phyloP scores from a whole-genome alignment of 2,797 vertebrate species.

The Paratrypauchen microcephalus region DNA sequence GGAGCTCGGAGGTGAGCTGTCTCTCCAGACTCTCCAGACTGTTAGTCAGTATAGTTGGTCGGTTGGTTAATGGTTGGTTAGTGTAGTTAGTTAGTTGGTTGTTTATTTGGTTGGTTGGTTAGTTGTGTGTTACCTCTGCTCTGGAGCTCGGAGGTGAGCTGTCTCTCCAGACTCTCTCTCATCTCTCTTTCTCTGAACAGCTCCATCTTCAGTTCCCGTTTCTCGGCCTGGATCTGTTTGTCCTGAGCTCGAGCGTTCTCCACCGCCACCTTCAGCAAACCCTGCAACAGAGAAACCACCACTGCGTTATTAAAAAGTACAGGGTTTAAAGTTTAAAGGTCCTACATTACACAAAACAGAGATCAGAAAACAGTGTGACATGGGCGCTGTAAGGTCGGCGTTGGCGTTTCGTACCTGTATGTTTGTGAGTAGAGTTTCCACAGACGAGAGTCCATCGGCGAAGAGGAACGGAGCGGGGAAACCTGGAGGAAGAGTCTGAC shows the following conservation, averaged over 20 bases:
- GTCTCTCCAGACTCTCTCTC: slow-evolving; percentile 90
- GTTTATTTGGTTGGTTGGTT: no score
- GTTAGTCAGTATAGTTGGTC: no score
- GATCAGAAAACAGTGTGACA: no score
- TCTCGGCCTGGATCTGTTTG: slow-evolving; percentile 95
- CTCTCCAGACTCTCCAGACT: slow-evolving; percentile 88
- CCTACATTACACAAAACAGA: no score
- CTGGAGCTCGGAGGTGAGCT: slow-evolving; percentile 90
- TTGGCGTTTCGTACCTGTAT: slow-evolving; percentile 78
- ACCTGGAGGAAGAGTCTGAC: slow-evolving; percentile 83
- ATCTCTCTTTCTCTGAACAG: slow-evolving; percentile 90
- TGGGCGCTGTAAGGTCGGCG: no score
- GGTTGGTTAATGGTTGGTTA: no score
- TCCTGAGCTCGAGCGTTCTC: slow-evolving; percentile 95
- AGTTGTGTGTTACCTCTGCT: slow-evolving; percentile 80
- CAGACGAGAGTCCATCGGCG: slow-evolving; percentile 89
- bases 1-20: no score
- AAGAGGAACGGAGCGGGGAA: slow-evolving; percentile 91
- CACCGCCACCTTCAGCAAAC: slow-evolving; percentile 93
- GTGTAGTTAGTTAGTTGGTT: no score
- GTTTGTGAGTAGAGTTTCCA: slow-evolving; percentile 94
- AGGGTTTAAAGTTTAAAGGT: no score
- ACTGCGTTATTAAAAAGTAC: no score
- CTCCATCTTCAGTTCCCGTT: slow-evolving; percentile 92
- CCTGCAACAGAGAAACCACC: slow-evolving; percentile 80